Base-by-base conservation (phyloP, 2,113 vertebrate species). In the Lipophrys pholis region DNA sequence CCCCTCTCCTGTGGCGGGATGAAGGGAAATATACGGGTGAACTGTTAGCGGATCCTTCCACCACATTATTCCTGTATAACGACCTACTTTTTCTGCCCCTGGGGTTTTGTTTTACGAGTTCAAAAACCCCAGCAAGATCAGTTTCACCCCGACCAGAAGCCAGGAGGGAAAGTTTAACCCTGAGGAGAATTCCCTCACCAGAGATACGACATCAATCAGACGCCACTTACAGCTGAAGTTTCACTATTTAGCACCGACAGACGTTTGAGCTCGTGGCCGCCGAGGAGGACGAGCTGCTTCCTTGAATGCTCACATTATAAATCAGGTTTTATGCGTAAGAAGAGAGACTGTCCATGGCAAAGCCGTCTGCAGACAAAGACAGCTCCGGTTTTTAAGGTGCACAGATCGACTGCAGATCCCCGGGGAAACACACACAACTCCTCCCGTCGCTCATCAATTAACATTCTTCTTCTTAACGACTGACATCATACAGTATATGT, bases 121-220 rank as follows among this genome's bases (percentile, higher is more conserved):
- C 39, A 41, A 82, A 69, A 82, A 69, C n/a, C n/a, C 55, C 3
- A 6, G 65, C 64, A 62, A 65, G 79, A 75, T 83, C 55, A 38
- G 57, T 83, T 75, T 76, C 54, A 52, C 45, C 39, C 40, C 60
- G 42, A n/a, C 52, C 57, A 54, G 39, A 80, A 63, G 62, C 65
- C 84, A 66, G 66, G 65, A 77, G 54, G 80, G 68, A 86, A 54
- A 71, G 56, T 62, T 80, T 58, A 52, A 39, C 58, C 80, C 78
- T 70, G 48, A 83, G 69, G 53, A 59, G 69, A 52, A 81, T 75
- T 59, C 56, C 1, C n/a, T n/a, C n/a, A n/a, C n/a, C n/a, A n/a
- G n/a, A n/a, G n/a, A n/a, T n/a, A n/a, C n/a, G n/a, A 12, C 85
- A 86, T 86, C 73, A 77, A 84, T 90, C 87, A 84, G 66, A 38